A percentile compares a stretch with the other conserved stretches of the same genome.
These are phyloP conservation scores for Murina feae DNA, from an alignment of 2,113 vertebrate species.

Conservation along the genomic window DNA sequence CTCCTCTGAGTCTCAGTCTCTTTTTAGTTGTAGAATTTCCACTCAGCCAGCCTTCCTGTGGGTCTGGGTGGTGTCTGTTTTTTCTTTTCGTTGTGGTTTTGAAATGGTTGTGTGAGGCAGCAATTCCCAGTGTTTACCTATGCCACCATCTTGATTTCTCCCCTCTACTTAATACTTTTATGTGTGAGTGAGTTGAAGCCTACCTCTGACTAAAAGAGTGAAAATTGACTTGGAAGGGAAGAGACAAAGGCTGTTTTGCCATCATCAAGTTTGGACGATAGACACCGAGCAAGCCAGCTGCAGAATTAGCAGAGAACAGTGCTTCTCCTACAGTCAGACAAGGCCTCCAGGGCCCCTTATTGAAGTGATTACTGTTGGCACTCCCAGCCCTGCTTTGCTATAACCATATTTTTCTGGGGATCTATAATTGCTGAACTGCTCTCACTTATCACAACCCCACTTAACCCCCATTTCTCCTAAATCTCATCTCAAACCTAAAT, in stretches of 20 bases:
- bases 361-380: not conserved
- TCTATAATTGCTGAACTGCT: not conserved
- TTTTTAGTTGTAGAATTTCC: no score
- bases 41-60: no score
- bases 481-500: not conserved
- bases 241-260: not conserved
- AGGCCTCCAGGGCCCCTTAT: not conserved
- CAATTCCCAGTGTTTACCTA: no score
- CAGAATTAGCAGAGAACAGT: not conserved
- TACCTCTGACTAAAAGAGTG: not conserved
- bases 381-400: not conserved
- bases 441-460: not conserved
- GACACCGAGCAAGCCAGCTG: not conserved
- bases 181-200: not conserved
- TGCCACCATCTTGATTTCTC: no score
- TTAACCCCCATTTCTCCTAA: not conserved
- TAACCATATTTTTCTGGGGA: not conserved
- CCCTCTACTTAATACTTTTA: not conserved
- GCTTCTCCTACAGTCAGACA: no score
- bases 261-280: not conserved
- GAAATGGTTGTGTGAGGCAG: no score
- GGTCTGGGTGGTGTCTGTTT: no score
- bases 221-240: not conserved
- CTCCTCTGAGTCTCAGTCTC: no score
- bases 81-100: no score